phyloP scores from a whole-genome alignment of 2,113 vertebrate genomes.

The Ia io region DNA sequence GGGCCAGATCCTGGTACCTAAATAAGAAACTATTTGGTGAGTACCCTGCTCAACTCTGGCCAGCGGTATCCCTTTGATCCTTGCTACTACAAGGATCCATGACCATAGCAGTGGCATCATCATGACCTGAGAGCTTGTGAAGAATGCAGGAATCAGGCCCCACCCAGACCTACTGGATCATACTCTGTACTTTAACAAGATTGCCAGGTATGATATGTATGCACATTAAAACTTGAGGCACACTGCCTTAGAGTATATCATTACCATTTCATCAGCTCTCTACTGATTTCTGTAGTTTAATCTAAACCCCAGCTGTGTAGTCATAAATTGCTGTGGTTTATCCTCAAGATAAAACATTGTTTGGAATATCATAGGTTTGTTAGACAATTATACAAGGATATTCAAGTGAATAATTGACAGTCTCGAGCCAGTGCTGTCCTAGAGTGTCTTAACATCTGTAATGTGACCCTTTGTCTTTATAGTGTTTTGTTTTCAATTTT shows the following conservation, averaged over 20 bases:
- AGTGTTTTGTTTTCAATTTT: slow-evolving; percentile 24
- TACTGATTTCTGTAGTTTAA: not conserved
- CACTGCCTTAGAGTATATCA: not conserved
- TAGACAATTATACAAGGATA: not conserved
- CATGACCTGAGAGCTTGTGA: not conserved
- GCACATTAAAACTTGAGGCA: not conserved
- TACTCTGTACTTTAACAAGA: not conserved
- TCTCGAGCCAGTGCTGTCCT: not conserved
- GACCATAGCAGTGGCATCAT: not conserved
- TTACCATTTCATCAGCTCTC: not conserved
- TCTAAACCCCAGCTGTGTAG: not conserved
- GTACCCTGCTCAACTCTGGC: not conserved
- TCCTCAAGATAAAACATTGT: slow-evolving; percentile 36
- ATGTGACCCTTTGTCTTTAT: not conserved
- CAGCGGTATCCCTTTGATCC: not conserved
- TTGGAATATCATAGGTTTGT: not conserved
- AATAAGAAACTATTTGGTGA: not conserved
- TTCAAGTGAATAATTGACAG: not conserved
- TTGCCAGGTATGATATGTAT: not conserved
- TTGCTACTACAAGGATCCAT: not conserved
- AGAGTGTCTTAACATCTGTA: not conserved
- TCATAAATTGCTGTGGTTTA: not conserved
- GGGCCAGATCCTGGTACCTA: not conserved
- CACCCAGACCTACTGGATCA: not conserved
- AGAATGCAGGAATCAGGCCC: not conserved